Conservation (phyloP, 2,888 invertebrate genomes). For the Chloromyia formosa region DNA sequence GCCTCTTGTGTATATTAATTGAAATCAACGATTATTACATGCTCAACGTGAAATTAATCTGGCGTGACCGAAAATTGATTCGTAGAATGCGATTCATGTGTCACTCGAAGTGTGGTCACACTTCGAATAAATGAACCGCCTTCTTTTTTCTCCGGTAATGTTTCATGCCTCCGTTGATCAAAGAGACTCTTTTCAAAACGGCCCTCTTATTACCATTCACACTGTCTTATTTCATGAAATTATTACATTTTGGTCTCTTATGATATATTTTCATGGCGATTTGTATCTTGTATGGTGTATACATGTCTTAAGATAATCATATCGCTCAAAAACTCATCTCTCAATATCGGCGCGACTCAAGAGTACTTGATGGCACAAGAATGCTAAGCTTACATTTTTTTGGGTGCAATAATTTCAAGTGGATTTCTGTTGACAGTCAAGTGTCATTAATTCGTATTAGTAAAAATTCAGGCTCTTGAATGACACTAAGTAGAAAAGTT, state of each 20-base stretch:
- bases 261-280: slow-evolving; percentile 18
- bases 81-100: slow-evolving; percentile 37
- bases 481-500: neutral
- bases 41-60: too few relatives aligned
- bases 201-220: slow-evolving; percentile 6
- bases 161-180: slow-evolving; percentile 25
- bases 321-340: slow-evolving; percentile 21
- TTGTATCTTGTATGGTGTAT: neutral
- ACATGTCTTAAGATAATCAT: slow-evolving; percentile 26
- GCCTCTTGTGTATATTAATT: too few relatives aligned
- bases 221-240: neutral
- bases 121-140: neutral
- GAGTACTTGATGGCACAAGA: slow-evolving; percentile 23
- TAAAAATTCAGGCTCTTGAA: slow-evolving; percentile 28
- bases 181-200: neutral
- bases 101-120: slow-evolving; percentile 22
- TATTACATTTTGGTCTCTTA: neutral
- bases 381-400: slow-evolving; percentile 37
- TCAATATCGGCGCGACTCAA: slow-evolving; percentile 32
- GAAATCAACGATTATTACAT: too few relatives aligned
- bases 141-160: neutral
- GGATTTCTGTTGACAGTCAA: slow-evolving; percentile 18
- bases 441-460: slow-evolving; percentile 33
- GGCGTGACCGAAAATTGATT: slow-evolving; percentile 25
- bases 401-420: slow-evolving; percentile 40